Base-by-base conservation (phyloP, 2,797 vertebrate genomes). In the Glyptemys insculpta region DNA sequence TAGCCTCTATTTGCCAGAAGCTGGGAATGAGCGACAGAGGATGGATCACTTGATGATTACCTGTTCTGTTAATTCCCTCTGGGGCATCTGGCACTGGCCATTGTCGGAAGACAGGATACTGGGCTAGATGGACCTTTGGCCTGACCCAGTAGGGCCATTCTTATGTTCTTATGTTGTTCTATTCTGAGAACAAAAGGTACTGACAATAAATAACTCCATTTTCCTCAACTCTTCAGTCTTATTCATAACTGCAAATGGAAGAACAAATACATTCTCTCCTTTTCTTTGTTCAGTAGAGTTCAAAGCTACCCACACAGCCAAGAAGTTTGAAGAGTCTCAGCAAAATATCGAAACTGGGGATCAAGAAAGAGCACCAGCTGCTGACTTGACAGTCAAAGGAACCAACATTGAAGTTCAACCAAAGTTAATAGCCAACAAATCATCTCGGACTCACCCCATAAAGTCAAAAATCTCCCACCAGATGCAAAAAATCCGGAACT, bases 401-500 rank as follows among this genome's bases (percentile, higher is more conserved):
- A 91, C 44, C 47, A 98, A 96, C 92, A 79, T 98, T 87, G 91
- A 96, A 72, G 87, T 95, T 50, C 98, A 97, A 76, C 97, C 97
- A 47, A 98, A 95, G 92, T 97, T 97, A 85, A 98, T 96, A 90
- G 90, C 86, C 34, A 74, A 59, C 41, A 98, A 95, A 86, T 88
- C 92, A 52, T 50, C 94, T 86, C 88, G 79, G 57, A 83, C 79
- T 78, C 89, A 72, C 18, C 68, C 90, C 37, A 96, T 83, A 92
- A 98, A 97, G 95, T 85, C 72, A 27, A 98, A 87, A 95, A 85
- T 95, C 65, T 90, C 84, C 81, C 96, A 57, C 88, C 97, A 91
- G 25, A 31, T 83, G 83, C 88, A 90, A 65, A 99, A 97, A 97
- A 98, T 99, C 92, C 98, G 99, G 81, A 99, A 99, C 98, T 99